phyloP scores from a whole-genome alignment of 92 coral and sea anemone genomes.

The Chrysogorgia sp. region DNA sequence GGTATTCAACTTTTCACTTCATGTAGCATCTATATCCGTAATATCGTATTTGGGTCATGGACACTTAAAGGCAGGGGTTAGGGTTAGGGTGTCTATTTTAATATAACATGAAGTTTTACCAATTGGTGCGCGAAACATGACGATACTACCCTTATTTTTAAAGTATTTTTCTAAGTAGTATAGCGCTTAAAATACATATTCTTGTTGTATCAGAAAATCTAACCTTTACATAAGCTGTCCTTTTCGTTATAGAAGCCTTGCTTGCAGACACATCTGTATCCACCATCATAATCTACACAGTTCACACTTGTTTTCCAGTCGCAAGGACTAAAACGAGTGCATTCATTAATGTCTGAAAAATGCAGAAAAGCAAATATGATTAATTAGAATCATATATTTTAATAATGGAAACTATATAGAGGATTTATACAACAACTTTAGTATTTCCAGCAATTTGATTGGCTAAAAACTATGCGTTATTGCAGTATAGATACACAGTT shows the following conservation, averaged over 20 bases:
- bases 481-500: too few relatives aligned
- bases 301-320: conserved; percentile 20
- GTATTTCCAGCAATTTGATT: too few relatives aligned
- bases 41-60: too few relatives aligned
- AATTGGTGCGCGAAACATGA: too few relatives aligned
- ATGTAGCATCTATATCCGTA: too few relatives aligned
- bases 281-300: conserved; percentile 6
- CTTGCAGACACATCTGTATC: conserved; percentile 37
- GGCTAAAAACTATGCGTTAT: too few relatives aligned
- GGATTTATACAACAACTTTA: background rate
- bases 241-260: conserved; percentile 25
- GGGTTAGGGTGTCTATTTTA: too few relatives aligned
- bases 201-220: background rate
- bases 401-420: background rate
- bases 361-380: background rate
- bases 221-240: conserved; percentile 9
- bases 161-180: background rate
- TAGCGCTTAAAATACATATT: background rate
- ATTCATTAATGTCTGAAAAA: conserved; percentile 19
- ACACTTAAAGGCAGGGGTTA: too few relatives aligned
- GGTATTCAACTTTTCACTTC: too few relatives aligned
- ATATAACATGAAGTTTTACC: too few relatives aligned
- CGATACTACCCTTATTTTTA: too few relatives aligned
- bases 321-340: background rate
- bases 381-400: background rate